phyloP scores from a whole-genome alignment of 2,888 invertebrate genomes.

The Hetaerina titia region DNA sequence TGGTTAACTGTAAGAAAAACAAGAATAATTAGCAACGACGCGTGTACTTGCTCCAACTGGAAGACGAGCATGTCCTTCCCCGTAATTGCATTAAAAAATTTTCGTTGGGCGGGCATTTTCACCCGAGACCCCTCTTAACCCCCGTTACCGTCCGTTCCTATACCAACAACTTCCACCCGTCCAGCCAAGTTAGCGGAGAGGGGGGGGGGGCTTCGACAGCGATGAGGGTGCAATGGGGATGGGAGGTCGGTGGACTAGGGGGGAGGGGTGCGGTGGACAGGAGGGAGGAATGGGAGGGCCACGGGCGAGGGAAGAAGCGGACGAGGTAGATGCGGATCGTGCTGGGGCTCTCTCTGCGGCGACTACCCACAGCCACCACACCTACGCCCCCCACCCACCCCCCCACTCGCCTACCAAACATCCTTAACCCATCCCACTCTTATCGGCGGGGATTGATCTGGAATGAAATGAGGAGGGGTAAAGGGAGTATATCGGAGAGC shows the following conservation, averaged over 20 bases:
- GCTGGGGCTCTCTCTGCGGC: conserved; percentile 51
- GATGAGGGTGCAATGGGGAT: not conserved
- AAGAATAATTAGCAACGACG: not conserved
- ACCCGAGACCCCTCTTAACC: not conserved
- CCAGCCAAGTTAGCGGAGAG: conserved; percentile 18
- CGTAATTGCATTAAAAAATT: conserved; percentile 21
- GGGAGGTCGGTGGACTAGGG: not conserved
- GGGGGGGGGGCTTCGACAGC: conserved; percentile 32
- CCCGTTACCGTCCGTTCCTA: not conserved
- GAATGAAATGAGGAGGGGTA: not conserved
- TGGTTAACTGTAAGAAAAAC: not conserved
- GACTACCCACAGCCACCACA: not conserved
- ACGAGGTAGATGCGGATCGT: conserved; percentile 57
- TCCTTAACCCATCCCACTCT: not conserved
- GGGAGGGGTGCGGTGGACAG: not conserved
- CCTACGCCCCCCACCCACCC: not conserved
- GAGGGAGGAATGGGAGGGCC: not conserved
- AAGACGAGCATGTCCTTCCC: not conserved
- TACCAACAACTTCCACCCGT: not conserved
- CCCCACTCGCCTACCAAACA: not conserved
- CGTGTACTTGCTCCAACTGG: not conserved
- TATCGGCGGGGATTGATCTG: conserved; percentile 63
- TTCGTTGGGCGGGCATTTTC: conserved; percentile 3
- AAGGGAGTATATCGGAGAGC: too few relatives aligned
- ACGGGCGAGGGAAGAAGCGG: not conserved